phyloP scores from a whole-genome alignment of 2,888 invertebrate species.

The Polymixis flavicincta region DNA sequence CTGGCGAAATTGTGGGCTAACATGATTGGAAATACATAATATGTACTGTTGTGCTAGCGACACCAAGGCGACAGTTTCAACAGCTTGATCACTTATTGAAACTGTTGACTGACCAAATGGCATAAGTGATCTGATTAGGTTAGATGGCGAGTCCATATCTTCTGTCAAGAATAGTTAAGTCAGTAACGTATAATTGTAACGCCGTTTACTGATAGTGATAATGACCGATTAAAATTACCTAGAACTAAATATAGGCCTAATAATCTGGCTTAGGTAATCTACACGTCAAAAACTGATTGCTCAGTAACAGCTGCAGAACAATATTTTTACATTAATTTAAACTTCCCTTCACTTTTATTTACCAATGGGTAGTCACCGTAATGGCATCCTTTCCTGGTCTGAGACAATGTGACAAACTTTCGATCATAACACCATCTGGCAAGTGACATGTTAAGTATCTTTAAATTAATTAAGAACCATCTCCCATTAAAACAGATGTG shows the following conservation, averaged over 20 bases:
- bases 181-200: no score
- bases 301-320: neutral
- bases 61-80: neutral
- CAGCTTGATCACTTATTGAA: neutral
- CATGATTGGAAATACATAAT: neutral
- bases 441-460: neutral
- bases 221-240: no score
- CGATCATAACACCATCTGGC: slow-evolving; percentile 1
- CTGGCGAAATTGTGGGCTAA: neutral
- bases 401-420: neutral
- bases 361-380: neutral
- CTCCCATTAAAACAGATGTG: slow-evolving; percentile 32
- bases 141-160: no score
- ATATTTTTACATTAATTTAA: neutral
- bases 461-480: slow-evolving; percentile 23
- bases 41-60: neutral
- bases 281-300: no score
- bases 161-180: no score
- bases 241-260: no score
- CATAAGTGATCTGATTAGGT: no score
- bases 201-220: no score
- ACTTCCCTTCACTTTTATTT: neutral
- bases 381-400: neutral
- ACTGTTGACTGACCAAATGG: no score
- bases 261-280: no score